Evolutionary conservation across 2,113 vertebrate species (phyloP).

Genomic region (Rattus norvegicus): GRCr8 NC_086030.1:16862001-16862500

Average conservation of each 20-base stretch:
- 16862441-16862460: neutral
- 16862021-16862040: neutral
- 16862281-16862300: neutral
- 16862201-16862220: neutral
- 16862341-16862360: neutral
- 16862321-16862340: neutral
- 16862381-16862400: neutral
- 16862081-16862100: too few species aligned
- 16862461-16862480: neutral
- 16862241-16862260: neutral
- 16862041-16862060: neutral
- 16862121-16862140: too few species aligned
- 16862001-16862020: too few species aligned
- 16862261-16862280: neutral
- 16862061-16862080: neutral
- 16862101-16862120: neutral
- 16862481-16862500: neutral
- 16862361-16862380: neutral
- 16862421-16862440: neutral
- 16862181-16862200: neutral
- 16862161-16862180: neutral
- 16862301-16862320: neutral
- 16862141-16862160: neutral
- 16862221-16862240: neutral
- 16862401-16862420: neutral